A percentile compares a stretch with the other conserved stretches of the same genome.
Conservation (phyloP, 2,113 vertebrate species). For the Phodopus roborovskii region DNA sequence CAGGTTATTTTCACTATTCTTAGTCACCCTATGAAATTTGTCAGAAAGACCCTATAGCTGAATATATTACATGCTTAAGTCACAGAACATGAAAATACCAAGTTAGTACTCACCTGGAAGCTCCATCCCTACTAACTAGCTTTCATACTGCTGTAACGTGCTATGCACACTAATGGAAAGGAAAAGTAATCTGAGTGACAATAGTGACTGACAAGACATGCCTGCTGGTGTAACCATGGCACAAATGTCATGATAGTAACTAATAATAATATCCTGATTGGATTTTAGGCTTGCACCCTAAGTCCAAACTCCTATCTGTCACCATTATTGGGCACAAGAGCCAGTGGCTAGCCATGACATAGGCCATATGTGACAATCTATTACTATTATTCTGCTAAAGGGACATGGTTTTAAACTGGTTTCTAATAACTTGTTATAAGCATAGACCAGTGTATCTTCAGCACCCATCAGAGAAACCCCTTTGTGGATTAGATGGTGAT, state of each 20-base stretch:
- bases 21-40: not conserved
- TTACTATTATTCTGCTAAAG: not conserved
- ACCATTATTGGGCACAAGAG: not conserved
- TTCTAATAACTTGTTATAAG: not conserved
- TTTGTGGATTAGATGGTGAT: not conserved
- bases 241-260: not conserved
- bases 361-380: not conserved
- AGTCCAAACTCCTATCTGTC: not conserved
- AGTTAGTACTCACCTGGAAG: not conserved
- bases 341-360: not conserved
- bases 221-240: not conserved
- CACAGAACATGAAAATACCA: not conserved
- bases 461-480: not conserved
- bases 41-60: not conserved
- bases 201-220: not conserved
- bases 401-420: not conserved
- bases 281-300: not conserved
- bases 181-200: not conserved
- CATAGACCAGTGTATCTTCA: not conserved
- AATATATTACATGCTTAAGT: not conserved
- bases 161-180: not conserved
- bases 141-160: not conserved
- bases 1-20: not conserved
- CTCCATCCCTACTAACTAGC: not conserved
- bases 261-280: not conserved